A percentile compares a stretch with the other conserved stretches of the same genome.
These are phyloP conservation scores for Peromyscus maniculatus DNA, from an alignment of 2,113 vertebrate species.

Conservation along the genomic window DNA sequence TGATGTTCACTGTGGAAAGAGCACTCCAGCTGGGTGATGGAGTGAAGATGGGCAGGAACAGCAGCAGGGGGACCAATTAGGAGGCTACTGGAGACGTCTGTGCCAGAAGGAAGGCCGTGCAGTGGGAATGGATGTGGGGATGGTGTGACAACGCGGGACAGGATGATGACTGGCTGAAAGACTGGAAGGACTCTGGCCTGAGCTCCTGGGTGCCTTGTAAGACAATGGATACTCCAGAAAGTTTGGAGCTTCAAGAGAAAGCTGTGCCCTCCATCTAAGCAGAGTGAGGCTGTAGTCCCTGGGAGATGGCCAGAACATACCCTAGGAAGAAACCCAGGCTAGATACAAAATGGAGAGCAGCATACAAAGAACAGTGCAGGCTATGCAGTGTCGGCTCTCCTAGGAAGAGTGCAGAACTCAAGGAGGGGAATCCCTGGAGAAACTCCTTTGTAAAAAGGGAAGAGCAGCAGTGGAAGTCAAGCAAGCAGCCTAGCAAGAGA, in stretches of 20 bases:
- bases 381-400: neutral
- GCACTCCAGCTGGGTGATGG: constrained; percentile 31
- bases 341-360: neutral
- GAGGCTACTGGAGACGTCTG: neutral
- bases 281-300: neutral
- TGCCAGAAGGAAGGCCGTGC: neutral
- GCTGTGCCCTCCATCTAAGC: neutral
- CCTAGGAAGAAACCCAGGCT: neutral
- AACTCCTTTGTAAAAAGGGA: neutral
- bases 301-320: neutral
- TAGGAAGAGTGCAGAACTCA: neutral
- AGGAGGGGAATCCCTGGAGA: neutral
- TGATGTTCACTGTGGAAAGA: neutral
- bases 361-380: neutral
- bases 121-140: neutral
- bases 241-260: neutral
- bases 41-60: neutral
- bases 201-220: neutral
- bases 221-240: neutral
- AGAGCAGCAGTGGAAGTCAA: neutral
- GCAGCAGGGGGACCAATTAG: constrained; percentile 45
- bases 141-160: neutral
- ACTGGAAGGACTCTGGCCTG: neutral
- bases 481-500: neutral
- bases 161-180: neutral